Percentiles rank a stretch among this genome's conserved stretches.
Conservation (phyloP, 2,888 invertebrate species). For the Stratiomys singularior region DNA sequence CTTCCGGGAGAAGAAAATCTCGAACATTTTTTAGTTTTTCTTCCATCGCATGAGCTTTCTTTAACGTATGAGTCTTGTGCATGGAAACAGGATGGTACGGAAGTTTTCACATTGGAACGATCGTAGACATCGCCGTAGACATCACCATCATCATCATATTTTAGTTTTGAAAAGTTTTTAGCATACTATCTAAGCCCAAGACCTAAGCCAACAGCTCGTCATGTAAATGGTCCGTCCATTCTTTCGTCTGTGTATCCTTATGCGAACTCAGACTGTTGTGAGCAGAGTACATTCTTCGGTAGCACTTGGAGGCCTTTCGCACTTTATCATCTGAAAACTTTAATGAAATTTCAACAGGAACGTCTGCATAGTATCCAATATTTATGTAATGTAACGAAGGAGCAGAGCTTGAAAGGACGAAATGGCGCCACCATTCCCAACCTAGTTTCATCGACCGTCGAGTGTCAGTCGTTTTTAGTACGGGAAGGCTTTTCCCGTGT, state of each 20-base stretch:
- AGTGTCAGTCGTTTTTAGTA: background rate
- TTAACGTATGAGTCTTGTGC: too few species aligned
- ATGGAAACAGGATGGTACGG: too few species aligned
- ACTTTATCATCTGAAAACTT: constrained; percentile 15
- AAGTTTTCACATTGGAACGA: too few species aligned
- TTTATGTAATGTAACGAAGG: background rate
- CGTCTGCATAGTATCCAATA: constrained; percentile 13
- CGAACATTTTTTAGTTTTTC: too few species aligned
- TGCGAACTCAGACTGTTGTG: background rate
- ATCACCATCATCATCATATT: background rate
- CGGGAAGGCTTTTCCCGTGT: background rate
- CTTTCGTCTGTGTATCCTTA: background rate
- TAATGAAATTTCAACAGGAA: constrained; percentile 24
- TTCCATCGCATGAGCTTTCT: too few species aligned
- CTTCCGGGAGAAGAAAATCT: too few species aligned
- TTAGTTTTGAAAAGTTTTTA: background rate
- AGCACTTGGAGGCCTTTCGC: background rate
- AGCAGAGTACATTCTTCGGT: too few species aligned
- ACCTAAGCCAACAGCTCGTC: too few species aligned
- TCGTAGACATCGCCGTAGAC: background rate
- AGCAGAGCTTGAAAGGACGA: background rate
- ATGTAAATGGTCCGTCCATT: too few species aligned
- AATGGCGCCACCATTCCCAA: background rate
- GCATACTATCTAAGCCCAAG: too few species aligned
- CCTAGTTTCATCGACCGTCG: background rate